phyloP scores from a whole-genome alignment of 2,113 vertebrate genomes.

The Numenius arquata region DNA sequence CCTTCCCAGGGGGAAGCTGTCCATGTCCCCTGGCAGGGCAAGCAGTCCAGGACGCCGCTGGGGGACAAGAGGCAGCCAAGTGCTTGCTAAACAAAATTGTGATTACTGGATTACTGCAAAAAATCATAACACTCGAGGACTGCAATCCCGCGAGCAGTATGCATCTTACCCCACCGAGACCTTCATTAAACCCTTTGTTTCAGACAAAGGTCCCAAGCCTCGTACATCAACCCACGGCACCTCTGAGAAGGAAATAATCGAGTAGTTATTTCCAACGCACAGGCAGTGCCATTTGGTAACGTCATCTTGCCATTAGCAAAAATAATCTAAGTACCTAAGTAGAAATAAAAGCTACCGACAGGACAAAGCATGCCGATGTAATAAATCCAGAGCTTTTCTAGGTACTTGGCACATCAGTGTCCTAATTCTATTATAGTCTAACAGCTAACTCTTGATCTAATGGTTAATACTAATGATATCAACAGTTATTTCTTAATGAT shows the following conservation, averaged over 20 bases:
- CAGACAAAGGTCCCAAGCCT: background rate
- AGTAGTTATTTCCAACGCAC: background rate
- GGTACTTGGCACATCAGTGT: background rate
- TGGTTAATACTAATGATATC: background rate
- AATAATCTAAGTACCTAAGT: background rate
- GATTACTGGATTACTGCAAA: background rate
- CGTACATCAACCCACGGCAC: background rate
- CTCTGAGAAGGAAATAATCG: background rate
- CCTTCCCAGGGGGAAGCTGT: background rate
- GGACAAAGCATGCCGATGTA: background rate
- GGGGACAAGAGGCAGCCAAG: background rate
- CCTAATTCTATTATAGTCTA: background rate
- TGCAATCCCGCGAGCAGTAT: background rate
- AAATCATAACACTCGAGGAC: background rate
- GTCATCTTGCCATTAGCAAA: background rate
- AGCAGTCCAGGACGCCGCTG: background rate
- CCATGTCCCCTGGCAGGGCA: background rate
- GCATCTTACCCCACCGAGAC: background rate
- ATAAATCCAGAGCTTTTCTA: background rate
- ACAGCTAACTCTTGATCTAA: background rate
- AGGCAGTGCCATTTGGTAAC: background rate
- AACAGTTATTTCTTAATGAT: background rate
- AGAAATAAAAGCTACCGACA: background rate
- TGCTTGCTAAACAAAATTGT: fast-evolving
- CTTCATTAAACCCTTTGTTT: background rate